Base-by-base conservation (phyloP, 2,113 vertebrate species). In the Rafetus swinhoei region DNA sequence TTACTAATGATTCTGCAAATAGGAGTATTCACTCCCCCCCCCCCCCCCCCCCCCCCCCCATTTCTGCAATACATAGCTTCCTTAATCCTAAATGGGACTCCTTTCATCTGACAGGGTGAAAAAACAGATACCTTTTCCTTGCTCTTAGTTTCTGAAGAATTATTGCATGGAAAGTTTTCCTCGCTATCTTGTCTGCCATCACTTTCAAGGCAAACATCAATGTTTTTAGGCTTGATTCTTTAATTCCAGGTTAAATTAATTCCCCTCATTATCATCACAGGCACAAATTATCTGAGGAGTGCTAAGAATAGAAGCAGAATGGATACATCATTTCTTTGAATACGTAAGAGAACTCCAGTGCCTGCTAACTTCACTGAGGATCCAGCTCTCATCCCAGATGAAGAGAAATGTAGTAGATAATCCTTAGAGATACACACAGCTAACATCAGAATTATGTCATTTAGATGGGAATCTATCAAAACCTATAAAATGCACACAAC, bases 1-100 rank as follows among this genome's bases (percentile, higher is more conserved):
- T 82, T 81, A 93, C 90, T 72, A 94, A 92, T 91, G 72, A 92
- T 11, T 96, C 57, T 96, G 79, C 84, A 94, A 53, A 57, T 7
- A 90, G 62, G 85, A 60, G 92, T 59, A 93, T 15, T 65, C 12
- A 50, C 52, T 84, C 87, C 19, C 50, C 74, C 82, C 91, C 72
- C 39, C 87, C 19, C 50, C 74, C 80, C 91, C 72, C 87, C 19
- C 50, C 74, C 80, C 91, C 72, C 45, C 45, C 45, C 45, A 45
- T 72, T 80, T 72, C 79, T 85, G 88, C 69, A 87, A 82, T 39
- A 91, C 22, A 9, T 56, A 85, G 81, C 13, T 29, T 82, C 35
- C 82, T 74, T 86, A 91, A 32, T 27, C 52, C 82, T 86, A 84
- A 54, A 6, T 57, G 54, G 84, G 13, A 76, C 87, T 52, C 25